Conservation (phyloP, 2,113 vertebrate genomes). For the Podocnemis expansa region DNA sequence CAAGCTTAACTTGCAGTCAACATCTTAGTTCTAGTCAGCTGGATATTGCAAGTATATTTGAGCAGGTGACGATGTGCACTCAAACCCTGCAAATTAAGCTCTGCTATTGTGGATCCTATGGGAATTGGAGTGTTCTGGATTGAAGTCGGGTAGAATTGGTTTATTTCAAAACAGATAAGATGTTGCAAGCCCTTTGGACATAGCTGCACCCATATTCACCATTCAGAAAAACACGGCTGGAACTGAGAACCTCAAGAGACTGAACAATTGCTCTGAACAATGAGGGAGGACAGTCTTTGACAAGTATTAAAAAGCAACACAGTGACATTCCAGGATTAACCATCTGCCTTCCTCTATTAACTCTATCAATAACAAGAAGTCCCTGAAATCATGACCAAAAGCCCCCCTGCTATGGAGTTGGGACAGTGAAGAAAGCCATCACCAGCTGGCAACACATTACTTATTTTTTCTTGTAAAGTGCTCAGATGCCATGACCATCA, state of each 20-base stretch:
- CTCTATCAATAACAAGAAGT: constrained; percentile 41
- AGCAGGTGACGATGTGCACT: not conserved
- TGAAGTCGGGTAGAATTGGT: constrained; percentile 36
- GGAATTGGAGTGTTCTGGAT: constrained; percentile 39
- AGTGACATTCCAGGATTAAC: not conserved
- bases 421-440: constrained; percentile 8
- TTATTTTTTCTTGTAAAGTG: not conserved
- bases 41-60: not conserved
- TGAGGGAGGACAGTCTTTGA: constrained; percentile 49
- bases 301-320: constrained; percentile 22
- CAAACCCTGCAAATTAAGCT: not conserved
- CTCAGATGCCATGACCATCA: not conserved
- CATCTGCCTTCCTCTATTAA: not conserved
- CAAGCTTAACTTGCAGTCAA: not conserved
- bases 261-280: constrained; percentile 26
- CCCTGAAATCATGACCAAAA: not conserved
- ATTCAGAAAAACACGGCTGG: constrained; percentile 56
- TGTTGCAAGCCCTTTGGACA: not conserved
- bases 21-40: not conserved
- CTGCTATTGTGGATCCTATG: constrained; percentile 32
- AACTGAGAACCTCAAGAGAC: not conserved
- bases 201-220: constrained; percentile 42
- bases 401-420: constrained; percentile 31
- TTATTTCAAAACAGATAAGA: constrained; percentile 24
- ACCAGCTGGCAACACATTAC: not conserved